phyloP scores from a whole-genome alignment of 1,140 invertebrate species.

The Matsumurasca onukii region DNA sequence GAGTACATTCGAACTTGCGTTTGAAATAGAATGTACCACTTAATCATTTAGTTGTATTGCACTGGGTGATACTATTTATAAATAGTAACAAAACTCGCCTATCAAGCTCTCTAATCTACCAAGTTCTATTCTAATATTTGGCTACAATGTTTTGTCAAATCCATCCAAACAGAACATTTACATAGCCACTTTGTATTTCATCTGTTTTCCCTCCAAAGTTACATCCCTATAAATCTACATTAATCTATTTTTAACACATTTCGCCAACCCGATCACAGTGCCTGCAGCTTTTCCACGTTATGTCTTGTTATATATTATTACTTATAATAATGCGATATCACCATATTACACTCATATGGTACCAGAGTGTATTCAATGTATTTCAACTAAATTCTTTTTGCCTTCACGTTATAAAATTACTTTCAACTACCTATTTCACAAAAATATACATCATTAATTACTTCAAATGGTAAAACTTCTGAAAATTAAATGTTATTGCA shows the following conservation, averaged over 20 bases:
- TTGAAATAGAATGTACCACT: too few relatives aligned
- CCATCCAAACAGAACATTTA: slow-evolving; percentile 24
- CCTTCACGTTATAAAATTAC: background rate
- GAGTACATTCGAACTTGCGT: too few relatives aligned
- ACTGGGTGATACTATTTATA: background rate
- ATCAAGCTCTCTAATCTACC: background rate
- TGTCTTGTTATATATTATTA: slow-evolving; percentile 26
- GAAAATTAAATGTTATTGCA: too few relatives aligned
- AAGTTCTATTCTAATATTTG: background rate
- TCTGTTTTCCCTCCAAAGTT: background rate
- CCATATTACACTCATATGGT: background rate
- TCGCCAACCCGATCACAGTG: slow-evolving; percentile 20
- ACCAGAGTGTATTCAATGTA: slow-evolving; percentile 17
- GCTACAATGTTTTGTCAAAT: background rate
- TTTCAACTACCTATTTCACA: background rate
- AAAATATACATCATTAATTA: slow-evolving; percentile 6
- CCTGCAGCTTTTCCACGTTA: background rate
- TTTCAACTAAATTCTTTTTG: background rate
- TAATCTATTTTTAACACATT: background rate
- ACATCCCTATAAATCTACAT: slow-evolving; percentile 1
- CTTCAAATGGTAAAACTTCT: background rate
- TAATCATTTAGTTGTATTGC: background rate
- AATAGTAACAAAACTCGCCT: background rate
- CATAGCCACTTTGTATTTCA: background rate
- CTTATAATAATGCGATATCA: slow-evolving; percentile 19